Evolutionary conservation across 2,888 invertebrate species (phyloP), one percentile per base, ranked within the genome.

Genomic region (Parthenolecanium corni): DNA sequence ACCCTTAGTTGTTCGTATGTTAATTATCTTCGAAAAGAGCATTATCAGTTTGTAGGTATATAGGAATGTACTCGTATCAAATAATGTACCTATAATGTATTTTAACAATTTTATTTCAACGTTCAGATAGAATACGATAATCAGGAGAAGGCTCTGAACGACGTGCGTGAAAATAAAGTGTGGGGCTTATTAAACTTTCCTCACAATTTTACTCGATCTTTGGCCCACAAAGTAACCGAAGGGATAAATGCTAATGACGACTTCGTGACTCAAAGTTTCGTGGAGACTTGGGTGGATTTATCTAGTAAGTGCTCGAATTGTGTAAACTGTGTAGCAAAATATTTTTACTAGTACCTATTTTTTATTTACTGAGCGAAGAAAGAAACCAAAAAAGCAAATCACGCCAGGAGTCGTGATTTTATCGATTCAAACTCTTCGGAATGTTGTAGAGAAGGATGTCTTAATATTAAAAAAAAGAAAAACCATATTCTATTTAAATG

Each of bases 121-220:
- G 40, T 52, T 16, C 38, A 62, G 56, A 44, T 57, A 1, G 18
- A 51, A 2, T 62, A 49, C 20, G 24, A 36, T 6, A 52, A 18
- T 40, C 36, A 52, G 20, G 21, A 42, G 3, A 14, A 44, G 5
- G 38, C 44, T 11, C 53, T 49, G 24, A 40, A 2, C 18, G 61
- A 51, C 9, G 42, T 57, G 46, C 57, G 76, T n/a, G 76, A 76
- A 42, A 92, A 90, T 0, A 76, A 80, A 64, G 81, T 86, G 1
- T 87, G 91, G 80, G 90, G 83, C 0, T 82, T 85, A 0, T 73
- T 93, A 16, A 77, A 82, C 2, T 86, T 94, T 67, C 77, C 81
- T 0, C 70, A 77, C 0, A 92, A 92, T 75, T 94, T 89, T 71
- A 85, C 89, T 1, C 71, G 73, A 6, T 81, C 83, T 0, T 75